These are phyloP conservation scores for Cassiopea andromeda DNA, from an alignment of 30 jellyfish, hydroid and myxozoan species.

Conservation along the genomic window DNA sequence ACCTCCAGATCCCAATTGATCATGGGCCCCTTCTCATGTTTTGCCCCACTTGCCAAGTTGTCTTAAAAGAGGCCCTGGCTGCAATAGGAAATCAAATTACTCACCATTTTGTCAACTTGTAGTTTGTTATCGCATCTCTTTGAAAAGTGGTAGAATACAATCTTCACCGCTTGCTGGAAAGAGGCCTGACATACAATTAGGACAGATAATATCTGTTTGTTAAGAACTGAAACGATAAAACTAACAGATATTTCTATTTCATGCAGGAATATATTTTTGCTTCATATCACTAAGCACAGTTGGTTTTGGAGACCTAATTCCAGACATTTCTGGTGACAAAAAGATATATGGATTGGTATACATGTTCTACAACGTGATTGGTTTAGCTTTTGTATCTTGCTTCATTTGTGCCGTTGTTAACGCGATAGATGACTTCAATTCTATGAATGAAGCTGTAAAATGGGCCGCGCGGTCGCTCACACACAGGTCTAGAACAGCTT, in stretches of 20 bases:
- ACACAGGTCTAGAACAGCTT: background rate
- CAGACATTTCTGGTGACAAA: conserved; percentile 63
- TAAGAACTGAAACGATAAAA: too few relatives aligned
- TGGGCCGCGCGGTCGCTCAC: conserved; percentile 51
- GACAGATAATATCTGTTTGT: too few relatives aligned
- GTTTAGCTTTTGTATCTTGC: conserved; percentile 63
- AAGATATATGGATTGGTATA: conserved; percentile 49
- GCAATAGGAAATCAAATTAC: too few relatives aligned
- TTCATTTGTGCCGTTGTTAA: conserved; percentile 65
- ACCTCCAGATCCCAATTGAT: too few relatives aligned
- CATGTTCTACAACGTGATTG: conserved; percentile 73
- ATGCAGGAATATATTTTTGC: conserved; percentile 61
- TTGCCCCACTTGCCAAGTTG: too few relatives aligned
- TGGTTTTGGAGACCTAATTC: conserved; percentile 74
- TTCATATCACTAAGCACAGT: conserved; percentile 74
- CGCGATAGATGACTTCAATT: conserved; percentile 65
- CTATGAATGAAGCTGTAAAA: conserved; percentile 32
- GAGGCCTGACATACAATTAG: too few relatives aligned
- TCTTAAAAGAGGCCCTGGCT: too few relatives aligned
- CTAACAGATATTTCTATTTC: background rate
- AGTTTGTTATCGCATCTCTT: too few relatives aligned
- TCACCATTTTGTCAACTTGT: too few relatives aligned
- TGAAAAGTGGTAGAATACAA: too few relatives aligned
- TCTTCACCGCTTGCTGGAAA: too few relatives aligned
- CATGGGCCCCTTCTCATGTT: too few relatives aligned